Evolutionary conservation across 2,888 invertebrate genomes (phyloP).

Genomic region (Drosophila mettleri): DNA sequence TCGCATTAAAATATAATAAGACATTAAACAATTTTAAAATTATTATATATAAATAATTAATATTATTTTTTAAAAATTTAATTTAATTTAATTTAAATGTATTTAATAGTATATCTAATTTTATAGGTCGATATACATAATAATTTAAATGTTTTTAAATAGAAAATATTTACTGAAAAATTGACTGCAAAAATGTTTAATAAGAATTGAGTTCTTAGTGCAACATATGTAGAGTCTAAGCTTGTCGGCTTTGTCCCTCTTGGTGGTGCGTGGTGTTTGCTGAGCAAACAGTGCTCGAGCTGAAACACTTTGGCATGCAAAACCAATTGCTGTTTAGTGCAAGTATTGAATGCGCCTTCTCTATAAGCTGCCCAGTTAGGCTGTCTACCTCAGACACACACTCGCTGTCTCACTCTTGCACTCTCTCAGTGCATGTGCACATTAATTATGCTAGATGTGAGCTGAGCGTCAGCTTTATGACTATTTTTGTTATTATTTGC

Average conservation of each 20-base stretch:
- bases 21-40: too few species aligned
- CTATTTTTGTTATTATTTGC: conserved; percentile 50
- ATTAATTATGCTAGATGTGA: conserved; percentile 62
- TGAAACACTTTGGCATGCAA: conserved; percentile 54
- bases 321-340: conserved; percentile 51
- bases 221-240: neutral
- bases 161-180: neutral
- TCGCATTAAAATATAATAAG: too few species aligned
- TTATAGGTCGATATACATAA: too few species aligned
- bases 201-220: neutral
- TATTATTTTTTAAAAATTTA: too few species aligned
- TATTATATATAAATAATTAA: too few species aligned
- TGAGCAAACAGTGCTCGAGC: conserved; percentile 18
- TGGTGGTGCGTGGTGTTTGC: conserved; percentile 12
- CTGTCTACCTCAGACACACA: neutral
- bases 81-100: neutral
- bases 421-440: conserved; percentile 25
- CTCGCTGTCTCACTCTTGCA: neutral
- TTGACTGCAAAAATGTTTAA: neutral
- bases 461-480: conserved; percentile 40
- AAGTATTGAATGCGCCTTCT: conserved; percentile 23
- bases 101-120: neutral
- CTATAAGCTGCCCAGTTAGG: neutral
- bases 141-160: neutral
- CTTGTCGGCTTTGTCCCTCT: neutral